Conservation (phyloP, 2,797 vertebrate genomes). For the Phalloptychus januarius region DNA sequence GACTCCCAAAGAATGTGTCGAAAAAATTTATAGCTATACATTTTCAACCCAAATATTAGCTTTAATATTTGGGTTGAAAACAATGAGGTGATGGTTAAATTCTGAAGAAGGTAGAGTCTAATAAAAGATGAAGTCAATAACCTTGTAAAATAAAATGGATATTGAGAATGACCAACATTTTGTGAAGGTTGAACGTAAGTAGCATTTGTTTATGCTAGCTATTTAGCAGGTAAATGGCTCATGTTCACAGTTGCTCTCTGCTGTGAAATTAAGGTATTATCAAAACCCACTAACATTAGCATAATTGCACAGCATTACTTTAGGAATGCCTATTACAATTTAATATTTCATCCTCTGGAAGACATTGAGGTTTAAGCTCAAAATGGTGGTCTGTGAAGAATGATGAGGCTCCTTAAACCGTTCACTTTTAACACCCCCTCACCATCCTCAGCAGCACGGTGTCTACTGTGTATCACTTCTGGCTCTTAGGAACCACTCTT, state of each 20-base stretch:
- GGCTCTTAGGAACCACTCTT: no score
- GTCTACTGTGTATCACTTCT: no score
- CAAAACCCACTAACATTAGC: neutral
- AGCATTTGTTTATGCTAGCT: neutral
- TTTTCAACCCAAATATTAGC: no score
- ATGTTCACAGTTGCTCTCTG: neutral
- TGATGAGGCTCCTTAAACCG: neutral
- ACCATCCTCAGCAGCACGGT: no score
- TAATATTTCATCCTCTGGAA: neutral
- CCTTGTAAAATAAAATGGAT: neutral
- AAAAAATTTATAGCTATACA: neutral
- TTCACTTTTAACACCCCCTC: no score
- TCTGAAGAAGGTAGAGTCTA: neutral
- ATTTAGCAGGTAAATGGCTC: neutral
- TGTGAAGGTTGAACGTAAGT: neutral
- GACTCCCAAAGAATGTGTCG: neutral
- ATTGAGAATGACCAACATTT: neutral
- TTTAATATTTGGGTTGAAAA: neutral
- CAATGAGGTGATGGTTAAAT: neutral
- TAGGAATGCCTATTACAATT: neutral
- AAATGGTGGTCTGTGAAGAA: neutral
- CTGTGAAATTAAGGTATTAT: neutral
- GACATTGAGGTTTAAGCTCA: neutral
- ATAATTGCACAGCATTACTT: neutral
- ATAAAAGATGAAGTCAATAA: neutral